Evolutionary conservation across 2,888 invertebrate genomes (phyloP), one percentile per base, ranked within the genome.

Genomic region (Microchrysa polita): DNA sequence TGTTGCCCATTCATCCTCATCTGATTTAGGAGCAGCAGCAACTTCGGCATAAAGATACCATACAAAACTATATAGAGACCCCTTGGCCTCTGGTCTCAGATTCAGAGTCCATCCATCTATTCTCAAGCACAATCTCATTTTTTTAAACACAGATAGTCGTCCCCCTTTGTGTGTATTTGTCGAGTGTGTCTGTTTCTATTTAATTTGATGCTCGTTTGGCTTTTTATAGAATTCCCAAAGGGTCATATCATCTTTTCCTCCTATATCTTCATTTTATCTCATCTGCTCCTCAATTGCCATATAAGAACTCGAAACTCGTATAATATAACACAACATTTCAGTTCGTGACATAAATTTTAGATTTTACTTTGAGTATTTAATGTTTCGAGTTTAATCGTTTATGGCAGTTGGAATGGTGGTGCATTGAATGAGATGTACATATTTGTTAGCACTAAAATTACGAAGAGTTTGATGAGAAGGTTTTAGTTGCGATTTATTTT

Each of bases 191-290:
- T 34, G 48, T n/a, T 12, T n/a, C 48, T 48, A 48, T 48, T 48
- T 18, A 20, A 20, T 20, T 55, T 20, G 22, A 20, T 55, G 61
- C 18, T 1, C 61, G 23, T 63, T 4, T n/a, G n/a, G 20, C 60
- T 18, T 60, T 18, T 60, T 34, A 63, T 63, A 63, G 63, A 52
- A 67, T 67, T 67, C 67, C 67, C 67, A 53, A 16, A 67, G 67
- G 67, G 67, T 67, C 67, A 67, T 18, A 27, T 53, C 53, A n/a
- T n/a, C n/a, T n/a, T n/a, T n/a, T n/a, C 7, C 27, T 34, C 7
- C 27, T 34, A 53, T 20, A 34, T 67, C 67, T 48, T 67, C 23
- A 52, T 67, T 48, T 18, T 22, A 18, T 63, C 18, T 10, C 34
- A 18, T 63, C 18, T 10, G 10, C 16, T 20, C 40, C n/a, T n/a